Conservation (phyloP, 2,797 vertebrate genomes). For the Cossypha dichroa region DNA sequence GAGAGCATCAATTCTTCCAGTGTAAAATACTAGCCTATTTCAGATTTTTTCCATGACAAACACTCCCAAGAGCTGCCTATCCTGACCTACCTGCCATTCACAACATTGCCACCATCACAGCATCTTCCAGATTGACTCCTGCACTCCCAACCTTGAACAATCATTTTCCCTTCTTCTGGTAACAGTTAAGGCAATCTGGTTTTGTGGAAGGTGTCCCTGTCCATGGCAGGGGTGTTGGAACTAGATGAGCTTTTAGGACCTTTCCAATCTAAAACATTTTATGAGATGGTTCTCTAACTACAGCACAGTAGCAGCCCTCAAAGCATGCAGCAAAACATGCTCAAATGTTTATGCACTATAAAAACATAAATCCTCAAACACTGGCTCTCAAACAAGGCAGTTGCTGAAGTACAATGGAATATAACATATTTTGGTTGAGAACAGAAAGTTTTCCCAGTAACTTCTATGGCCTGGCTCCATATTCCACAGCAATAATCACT, state of each 20-base stretch:
- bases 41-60: not conserved
- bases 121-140: not conserved
- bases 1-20: not conserved
- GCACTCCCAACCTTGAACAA: not conserved
- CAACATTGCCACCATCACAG: not conserved
- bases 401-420: not conserved
- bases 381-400: not conserved
- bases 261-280: not conserved
- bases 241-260: not conserved
- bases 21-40: not conserved
- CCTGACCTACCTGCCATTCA: not conserved
- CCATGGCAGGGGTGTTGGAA: not conserved
- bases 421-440: not conserved
- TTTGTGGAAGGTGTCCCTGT: not conserved
- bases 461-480: not conserved
- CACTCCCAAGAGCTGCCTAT: rapidly evolving
- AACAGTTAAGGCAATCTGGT: not conserved
- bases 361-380: not conserved
- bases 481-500: not conserved
- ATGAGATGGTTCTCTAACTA: not conserved
- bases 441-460: not conserved
- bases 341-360: not conserved
- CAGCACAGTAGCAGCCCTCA: not conserved
- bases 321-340: not conserved
- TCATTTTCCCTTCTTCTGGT: not conserved